These are phyloP conservation scores for Microtus oregoni DNA, from an alignment of 2,113 vertebrate species.

Conservation along the genomic window DNA sequence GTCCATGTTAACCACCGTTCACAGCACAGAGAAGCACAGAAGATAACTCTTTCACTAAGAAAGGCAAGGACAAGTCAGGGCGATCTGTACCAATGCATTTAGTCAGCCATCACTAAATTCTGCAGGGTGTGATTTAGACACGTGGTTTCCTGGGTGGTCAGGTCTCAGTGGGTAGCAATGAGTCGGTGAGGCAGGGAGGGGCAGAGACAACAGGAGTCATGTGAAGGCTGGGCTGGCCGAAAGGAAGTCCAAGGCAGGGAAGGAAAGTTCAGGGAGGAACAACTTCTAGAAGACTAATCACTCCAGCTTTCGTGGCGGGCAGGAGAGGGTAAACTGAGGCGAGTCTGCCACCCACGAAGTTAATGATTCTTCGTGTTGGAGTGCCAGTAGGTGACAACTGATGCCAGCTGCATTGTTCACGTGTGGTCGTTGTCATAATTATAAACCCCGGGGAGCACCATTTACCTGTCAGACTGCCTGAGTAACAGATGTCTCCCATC, in stretches of 20 bases:
- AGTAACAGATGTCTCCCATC: conserved; percentile 43
- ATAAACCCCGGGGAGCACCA: conserved; percentile 39
- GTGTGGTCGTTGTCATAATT: conserved; percentile 37
- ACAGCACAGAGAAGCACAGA: background rate
- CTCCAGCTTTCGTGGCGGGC: background rate
- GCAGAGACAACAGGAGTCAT: background rate
- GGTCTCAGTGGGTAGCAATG: background rate
- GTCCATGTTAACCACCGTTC: background rate
- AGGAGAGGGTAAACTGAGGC: background rate
- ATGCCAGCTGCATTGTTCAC: conserved; percentile 11
- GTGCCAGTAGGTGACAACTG: background rate
- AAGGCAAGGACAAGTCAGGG: conserved; percentile 46
- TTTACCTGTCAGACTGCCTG: conserved; percentile 41
- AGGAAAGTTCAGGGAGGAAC: conserved; percentile 31
- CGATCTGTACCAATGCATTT: conserved; percentile 48
- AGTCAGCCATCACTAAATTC: conserved; percentile 64
- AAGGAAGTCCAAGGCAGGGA: background rate
- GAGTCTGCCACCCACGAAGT: conserved; percentile 26
- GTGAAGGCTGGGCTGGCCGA: background rate
- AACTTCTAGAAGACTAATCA: conserved; percentile 47
- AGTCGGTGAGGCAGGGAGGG: background rate
- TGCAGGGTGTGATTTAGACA: conserved; percentile 40
- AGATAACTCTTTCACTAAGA: conserved; percentile 49
- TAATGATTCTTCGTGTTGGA: conserved; percentile 36
- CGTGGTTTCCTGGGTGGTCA: conserved; percentile 46